Evolutionary conservation across 2,113 vertebrate genomes (phyloP), one percentile per base, ranked within the genome.

Genomic region (Puma concolor): DNA sequence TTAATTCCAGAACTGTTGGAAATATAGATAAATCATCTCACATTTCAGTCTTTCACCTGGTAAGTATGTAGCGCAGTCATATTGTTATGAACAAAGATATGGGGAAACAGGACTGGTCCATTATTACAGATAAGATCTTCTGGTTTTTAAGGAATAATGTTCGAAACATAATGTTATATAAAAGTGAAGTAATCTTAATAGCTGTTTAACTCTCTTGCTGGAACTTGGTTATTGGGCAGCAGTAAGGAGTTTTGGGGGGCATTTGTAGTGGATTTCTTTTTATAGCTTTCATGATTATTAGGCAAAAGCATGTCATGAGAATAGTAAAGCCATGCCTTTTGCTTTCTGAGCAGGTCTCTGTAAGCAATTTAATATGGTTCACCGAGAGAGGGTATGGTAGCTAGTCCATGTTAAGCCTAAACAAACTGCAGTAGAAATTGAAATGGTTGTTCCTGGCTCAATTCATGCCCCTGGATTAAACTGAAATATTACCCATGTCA

Each of bases 361-460:
- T 72, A 84, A 97, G 89, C 9, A n/a, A 83, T 93, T 97, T 97
- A 63, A 91, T 72, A 72, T 41, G 82, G 92, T 95, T 97, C 57
- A 44, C 94, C 0, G 27, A 81, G 92, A 23, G 48, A 94, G 84
- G 94, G 41, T 89, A 97, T 52, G 17, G 93, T 79, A 63, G 93
- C 95, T 91, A 87, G 95, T 92, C 92, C 33, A 19, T 6, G 81
- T 76, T 96, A 95, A 98, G 94, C 97, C 97, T 85, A 95, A 98
- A 95, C 84, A 98, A 98, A 98, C 96, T 54, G 93, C 91, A 94
- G 50, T 14, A 92, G 95, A 97, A 96, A 97, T 94, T 77, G 97
- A 95, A 98, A 98, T 83, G 83, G 96, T 93, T 98, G 97, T 97
- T 96, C 92, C 82, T 52, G 87, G 77, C 97, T 96, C 97, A 98